These are phyloP conservation scores for Anguilla marmorata DNA, from an alignment of 2,797 vertebrate species.

Conservation along the genomic window DNA sequence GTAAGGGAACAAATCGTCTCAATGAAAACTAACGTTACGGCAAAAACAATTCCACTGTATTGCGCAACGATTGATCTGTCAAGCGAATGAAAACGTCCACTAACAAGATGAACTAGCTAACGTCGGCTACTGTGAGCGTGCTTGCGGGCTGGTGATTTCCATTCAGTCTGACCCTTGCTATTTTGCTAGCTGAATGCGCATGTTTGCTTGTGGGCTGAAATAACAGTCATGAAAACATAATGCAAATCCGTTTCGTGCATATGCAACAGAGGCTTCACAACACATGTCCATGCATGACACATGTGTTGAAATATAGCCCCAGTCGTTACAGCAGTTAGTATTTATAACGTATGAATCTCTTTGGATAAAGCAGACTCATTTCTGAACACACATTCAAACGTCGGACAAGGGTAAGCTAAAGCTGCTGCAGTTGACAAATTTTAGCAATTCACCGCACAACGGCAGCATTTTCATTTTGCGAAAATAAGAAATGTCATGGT, in stretches of 20 bases:
- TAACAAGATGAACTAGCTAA: neutral
- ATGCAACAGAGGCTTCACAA: neutral
- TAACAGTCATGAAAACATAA: neutral
- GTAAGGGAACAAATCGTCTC: neutral
- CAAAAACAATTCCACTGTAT: neutral
- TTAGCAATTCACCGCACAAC: neutral
- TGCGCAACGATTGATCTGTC: too few species aligned
- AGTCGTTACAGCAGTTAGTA: neutral
- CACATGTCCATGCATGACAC: neutral
- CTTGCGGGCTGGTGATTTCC: neutral
- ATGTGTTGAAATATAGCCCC: neutral
- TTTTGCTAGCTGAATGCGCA: neutral
- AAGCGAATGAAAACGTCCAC: neutral
- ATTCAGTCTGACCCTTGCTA: neutral
- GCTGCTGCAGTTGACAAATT: neutral
- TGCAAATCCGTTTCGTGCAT: neutral
- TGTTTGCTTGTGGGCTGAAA: neutral
- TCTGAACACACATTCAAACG: constrained; percentile 1
- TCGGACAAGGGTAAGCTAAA: neutral
- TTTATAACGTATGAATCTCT: neutral
- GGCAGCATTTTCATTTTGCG: neutral
- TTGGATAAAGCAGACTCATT: neutral
- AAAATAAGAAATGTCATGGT: neutral
- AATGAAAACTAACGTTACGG: neutral
- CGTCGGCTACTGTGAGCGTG: neutral